Conservation (phyloP, 2,888 invertebrate genomes). For the Cotesia congregata region DNA sequence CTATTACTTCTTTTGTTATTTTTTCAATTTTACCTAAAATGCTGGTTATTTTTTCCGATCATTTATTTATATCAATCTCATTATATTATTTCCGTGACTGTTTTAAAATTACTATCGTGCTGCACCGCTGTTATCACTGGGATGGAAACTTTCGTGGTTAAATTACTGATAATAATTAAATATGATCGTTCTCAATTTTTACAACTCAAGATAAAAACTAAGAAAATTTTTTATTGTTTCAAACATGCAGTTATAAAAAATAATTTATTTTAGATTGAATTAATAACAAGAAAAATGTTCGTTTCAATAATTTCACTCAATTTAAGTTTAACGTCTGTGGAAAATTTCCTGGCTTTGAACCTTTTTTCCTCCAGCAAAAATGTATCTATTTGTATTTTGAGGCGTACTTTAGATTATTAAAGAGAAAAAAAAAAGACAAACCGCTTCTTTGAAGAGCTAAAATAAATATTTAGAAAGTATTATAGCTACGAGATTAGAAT, state of each 20-base stretch:
- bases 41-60: slow-evolving; percentile 36
- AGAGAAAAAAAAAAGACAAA: not conserved
- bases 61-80: slow-evolving; percentile 33
- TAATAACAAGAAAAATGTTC: no score
- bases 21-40: slow-evolving; percentile 31
- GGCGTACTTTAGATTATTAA: no score
- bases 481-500: not conserved
- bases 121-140: slow-evolving; percentile 2
- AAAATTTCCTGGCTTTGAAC: no score
- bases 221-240: no score
- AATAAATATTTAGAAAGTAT: not conserved
- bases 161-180: slow-evolving; percentile 13
- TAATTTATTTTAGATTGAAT: not conserved
- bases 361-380: not conserved
- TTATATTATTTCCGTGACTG: slow-evolving; percentile 15
- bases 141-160: not conserved
- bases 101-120: not conserved
- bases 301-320: no score
- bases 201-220: not conserved
- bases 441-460: slow-evolving; percentile 9
- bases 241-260: no score
- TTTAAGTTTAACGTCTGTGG: no score
- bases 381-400: no score
- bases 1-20: slow-evolving; percentile 11
- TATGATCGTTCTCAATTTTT: slow-evolving; percentile 20